Evolutionary conservation across 2,797 vertebrate genomes (phyloP).

Genomic region (Smutsia temminckii): DNA sequence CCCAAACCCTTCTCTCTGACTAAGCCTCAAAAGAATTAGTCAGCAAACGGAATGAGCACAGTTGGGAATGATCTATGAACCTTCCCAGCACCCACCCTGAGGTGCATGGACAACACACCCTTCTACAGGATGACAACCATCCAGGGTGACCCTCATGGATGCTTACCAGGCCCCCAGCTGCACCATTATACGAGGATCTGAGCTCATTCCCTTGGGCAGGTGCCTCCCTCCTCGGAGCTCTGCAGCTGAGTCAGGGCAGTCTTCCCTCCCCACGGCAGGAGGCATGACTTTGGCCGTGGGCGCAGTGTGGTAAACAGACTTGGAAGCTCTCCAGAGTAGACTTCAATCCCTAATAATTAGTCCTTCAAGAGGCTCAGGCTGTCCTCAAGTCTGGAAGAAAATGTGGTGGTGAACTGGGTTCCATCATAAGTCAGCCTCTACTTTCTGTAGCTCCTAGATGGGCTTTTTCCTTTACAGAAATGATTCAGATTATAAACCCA

Average conservation of each 20-base stretch:
- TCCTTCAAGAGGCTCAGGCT: neutral
- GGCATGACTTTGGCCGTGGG: constrained; percentile 37
- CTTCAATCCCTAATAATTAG: neutral
- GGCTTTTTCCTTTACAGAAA: constrained; percentile 40
- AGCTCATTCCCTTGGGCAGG: constrained; percentile 68
- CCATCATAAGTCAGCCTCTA: neutral
- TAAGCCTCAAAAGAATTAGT: constrained; percentile 28
- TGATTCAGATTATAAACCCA: constrained; percentile 54
- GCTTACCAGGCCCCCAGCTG: constrained; percentile 60
- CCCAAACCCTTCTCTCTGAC: constrained; percentile 52
- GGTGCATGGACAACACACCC: constrained; percentile 14
- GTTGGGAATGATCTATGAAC: neutral
- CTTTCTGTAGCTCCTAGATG: neutral
- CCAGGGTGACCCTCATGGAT: neutral
- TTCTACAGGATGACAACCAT: constrained; percentile 28
- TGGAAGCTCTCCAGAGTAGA: neutral
- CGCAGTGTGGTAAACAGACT: constrained; percentile 43
- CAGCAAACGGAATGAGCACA: constrained; percentile 35
- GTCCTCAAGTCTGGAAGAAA: neutral
- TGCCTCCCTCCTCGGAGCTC: constrained; percentile 69
- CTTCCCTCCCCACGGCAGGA: constrained; percentile 48
- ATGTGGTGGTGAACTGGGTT: neutral
- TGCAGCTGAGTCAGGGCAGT: constrained; percentile 65
- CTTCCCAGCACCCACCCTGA: neutral
- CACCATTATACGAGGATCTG: constrained; percentile 44